Conservation (phyloP, 2,888 invertebrate genomes). For the Cephus sareptanus region DNA sequence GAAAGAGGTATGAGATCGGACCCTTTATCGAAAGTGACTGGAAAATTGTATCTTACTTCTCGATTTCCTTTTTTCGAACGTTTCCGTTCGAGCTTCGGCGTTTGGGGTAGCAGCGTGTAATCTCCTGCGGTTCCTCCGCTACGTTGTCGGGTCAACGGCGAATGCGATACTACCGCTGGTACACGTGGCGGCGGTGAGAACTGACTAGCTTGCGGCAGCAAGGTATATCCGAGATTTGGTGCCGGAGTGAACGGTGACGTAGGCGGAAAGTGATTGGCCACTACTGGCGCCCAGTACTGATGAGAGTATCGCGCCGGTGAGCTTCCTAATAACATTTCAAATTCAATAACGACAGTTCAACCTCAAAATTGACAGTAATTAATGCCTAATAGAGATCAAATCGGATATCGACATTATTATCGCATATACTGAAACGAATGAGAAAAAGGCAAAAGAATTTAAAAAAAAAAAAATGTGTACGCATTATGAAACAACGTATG, state of each 20-base stretch:
- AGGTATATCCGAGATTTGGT: slow-evolving; percentile 53
- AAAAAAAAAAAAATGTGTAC: neutral
- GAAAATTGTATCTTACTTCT: slow-evolving; percentile 45
- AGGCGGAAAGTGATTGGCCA: slow-evolving; percentile 78
- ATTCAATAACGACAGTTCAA: slow-evolving; percentile 1
- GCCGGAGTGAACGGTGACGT: slow-evolving; percentile 73
- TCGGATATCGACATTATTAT: slow-evolving; percentile 14
- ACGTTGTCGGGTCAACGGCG: slow-evolving; percentile 53
- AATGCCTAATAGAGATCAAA: slow-evolving; percentile 1
- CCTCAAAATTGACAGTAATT: slow-evolving; percentile 1
- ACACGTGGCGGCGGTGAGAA: slow-evolving; percentile 57
- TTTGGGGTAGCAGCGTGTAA: slow-evolving; percentile 60
- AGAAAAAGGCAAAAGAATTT: slow-evolving; percentile 32
- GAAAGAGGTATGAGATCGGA: neutral
- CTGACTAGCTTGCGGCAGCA: slow-evolving; percentile 55
- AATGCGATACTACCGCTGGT: slow-evolving; percentile 45
- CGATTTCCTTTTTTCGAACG: slow-evolving; percentile 56
- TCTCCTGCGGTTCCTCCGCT: slow-evolving; percentile 58
- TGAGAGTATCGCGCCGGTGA: slow-evolving; percentile 69
- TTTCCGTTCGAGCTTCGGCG: slow-evolving; percentile 60
- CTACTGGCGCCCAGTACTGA: slow-evolving; percentile 76
- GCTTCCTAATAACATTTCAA: slow-evolving; percentile 61
- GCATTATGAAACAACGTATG: too few relatives aligned
- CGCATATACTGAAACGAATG: neutral
- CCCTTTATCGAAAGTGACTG: too few relatives aligned